Evolutionary conservation across 2,113 vertebrate genomes (phyloP), one percentile per base, ranked within the genome.

Genomic region (Callospermophilus lateralis): DNA sequence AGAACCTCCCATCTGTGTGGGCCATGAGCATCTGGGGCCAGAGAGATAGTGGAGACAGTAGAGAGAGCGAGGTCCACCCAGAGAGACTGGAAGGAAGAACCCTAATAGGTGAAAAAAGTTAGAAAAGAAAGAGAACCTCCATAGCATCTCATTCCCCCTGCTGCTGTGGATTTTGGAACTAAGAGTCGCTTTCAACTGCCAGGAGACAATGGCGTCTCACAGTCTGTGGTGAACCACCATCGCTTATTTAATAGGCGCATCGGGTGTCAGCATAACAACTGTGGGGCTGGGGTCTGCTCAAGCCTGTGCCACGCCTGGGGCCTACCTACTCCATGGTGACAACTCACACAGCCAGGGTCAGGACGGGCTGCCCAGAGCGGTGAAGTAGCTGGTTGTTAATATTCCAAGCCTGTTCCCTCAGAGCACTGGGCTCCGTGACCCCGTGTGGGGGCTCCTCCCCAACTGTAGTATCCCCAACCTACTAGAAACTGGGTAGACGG

Each of bases 101-200:
- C 63, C 74, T 63, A 1, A 32, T 81, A 67, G 67, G 5, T 89
- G 45, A 80, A 92, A 90, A 90, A 24, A 80, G 12, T 28, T 79
- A 15, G 8, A 11, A 68, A 63, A 74, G n/a, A 32, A 89, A 45
- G 45, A 45, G 45, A 45, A 95, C 65, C 85, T 77, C 61, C 34
- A 70, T 68, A 48, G 89, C 73, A 73, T 70, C 73, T 81, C 28
- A 3, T 53, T 95, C 61, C 80, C 26, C 76, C 70, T 95, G 48
- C 68, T 72, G 22, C 76, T 94, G 90, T 90, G 77, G 84, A 39
- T 96, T 97, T 97, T 97, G 93, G 95, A 95, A 85, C 51, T 8
- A 1, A 96, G 80, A 86, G 19, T 74, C 72, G 32, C 39, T 67
- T 89, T 84, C 81, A 45, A 6, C 77, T 97, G 94, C 96, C 96